A percentile compares a stretch with the other conserved stretches of the same genome.
phyloP scores from a whole-genome alignment of 2,888 invertebrate species.

The Stenodema calcarata region DNA sequence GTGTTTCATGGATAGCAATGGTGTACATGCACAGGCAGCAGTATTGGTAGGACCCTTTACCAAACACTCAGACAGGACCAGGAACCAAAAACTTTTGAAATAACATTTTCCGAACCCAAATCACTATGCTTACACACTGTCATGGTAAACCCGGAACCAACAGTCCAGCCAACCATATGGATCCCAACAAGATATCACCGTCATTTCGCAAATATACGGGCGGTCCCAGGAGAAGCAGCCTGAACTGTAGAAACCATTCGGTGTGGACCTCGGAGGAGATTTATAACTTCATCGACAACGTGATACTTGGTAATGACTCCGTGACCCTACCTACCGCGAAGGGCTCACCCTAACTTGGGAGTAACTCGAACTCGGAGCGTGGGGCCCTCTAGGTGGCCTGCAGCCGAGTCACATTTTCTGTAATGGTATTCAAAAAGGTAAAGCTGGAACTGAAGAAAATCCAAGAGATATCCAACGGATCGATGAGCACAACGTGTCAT shows the following conservation, averaged over 20 bases:
- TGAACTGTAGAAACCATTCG: neutral
- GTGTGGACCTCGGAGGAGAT: neutral
- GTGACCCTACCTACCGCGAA: slow-evolving; percentile 41
- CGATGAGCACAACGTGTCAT: neutral
- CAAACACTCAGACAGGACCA: too few relatives aligned
- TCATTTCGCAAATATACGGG: neutral
- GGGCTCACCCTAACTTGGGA: slow-evolving; percentile 28
- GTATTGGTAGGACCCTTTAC: too few relatives aligned
- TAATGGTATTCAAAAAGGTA: neutral
- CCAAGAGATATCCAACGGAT: neutral
- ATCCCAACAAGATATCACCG: neutral
- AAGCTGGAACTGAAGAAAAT: neutral
- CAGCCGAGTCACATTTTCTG: neutral
- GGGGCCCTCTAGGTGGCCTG: neutral
- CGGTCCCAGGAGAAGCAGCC: neutral
- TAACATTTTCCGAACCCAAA: too few relatives aligned
- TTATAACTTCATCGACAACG: slow-evolving; percentile 49
- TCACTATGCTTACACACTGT: too few relatives aligned
- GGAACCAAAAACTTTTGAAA: too few relatives aligned
- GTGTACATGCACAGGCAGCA: too few relatives aligned
- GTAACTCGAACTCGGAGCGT: neutral
- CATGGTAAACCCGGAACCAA: too few relatives aligned
- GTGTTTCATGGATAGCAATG: too few relatives aligned
- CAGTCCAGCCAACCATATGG: neutral
- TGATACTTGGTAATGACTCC: slow-evolving; percentile 46